These are phyloP conservation scores for Pycnomerus fuliginosus DNA, from an alignment of 2,888 invertebrate species.

Conservation along the genomic window DNA sequence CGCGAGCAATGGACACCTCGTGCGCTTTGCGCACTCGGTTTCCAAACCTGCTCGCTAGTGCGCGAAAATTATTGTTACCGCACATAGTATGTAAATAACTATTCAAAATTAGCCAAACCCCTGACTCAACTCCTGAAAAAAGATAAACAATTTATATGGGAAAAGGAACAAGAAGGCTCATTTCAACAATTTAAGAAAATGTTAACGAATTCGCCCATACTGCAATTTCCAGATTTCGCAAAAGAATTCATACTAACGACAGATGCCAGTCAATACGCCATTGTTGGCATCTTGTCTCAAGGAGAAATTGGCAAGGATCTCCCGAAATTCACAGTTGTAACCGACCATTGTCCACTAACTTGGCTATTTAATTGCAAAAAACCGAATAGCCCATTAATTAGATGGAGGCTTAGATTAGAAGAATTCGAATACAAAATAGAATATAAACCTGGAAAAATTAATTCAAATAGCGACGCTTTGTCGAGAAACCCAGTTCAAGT, in stretches of 20 bases:
- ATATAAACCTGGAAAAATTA: too few relatives aligned
- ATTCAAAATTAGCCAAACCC: constrained; percentile 36
- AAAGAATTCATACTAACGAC: constrained; percentile 35
- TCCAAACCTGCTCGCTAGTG: too few relatives aligned
- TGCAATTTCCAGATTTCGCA: constrained; percentile 33
- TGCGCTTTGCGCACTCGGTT: too few relatives aligned
- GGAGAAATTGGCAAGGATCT: constrained; percentile 32
- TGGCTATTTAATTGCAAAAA: constrained; percentile 42
- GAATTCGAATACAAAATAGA: constrained; percentile 42
- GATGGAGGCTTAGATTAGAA: constrained; percentile 39
- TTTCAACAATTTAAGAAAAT: constrained; percentile 18
- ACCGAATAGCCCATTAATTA: constrained; percentile 33
- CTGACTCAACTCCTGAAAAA: constrained; percentile 28
- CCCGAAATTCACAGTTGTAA: constrained; percentile 43
- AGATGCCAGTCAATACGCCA: constrained; percentile 32
- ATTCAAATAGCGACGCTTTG: constrained; percentile 33
- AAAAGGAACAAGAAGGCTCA: constrained; percentile 6
- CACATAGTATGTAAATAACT: too few relatives aligned
- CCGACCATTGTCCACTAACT: constrained; percentile 42
- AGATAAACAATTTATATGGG: constrained; percentile 20
- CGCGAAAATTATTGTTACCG: too few relatives aligned
- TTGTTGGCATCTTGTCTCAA: constrained; percentile 34
- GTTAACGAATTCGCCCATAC: constrained; percentile 13
- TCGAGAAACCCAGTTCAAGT: constrained; percentile 16
- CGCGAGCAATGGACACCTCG: too few relatives aligned